Evolutionary conservation across 2,113 vertebrate genomes (phyloP).

Genomic region (Nibea coibor): DNA sequence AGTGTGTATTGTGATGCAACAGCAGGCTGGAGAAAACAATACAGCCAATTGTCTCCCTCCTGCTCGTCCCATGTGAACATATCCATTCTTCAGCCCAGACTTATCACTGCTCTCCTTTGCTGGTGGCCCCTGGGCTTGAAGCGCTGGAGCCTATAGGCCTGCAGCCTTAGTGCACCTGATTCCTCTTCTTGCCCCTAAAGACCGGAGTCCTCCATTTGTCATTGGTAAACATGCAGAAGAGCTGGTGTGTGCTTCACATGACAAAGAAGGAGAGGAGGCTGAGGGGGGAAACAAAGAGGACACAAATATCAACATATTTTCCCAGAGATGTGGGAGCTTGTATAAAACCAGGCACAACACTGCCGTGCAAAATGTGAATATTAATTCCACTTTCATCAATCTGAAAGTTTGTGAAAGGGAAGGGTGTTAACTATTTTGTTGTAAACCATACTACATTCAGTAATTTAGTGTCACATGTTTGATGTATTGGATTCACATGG

Average conservation of each 20-base stretch:
- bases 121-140: conserved; percentile 76
- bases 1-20: conserved; percentile 71
- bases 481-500: conserved; percentile 36
- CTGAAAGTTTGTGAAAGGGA: background rate
- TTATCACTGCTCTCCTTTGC: conserved; percentile 68
- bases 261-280: conserved; percentile 34
- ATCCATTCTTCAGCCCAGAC: conserved; percentile 74
- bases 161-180: conserved; percentile 74
- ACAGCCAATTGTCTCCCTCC: conserved; percentile 57
- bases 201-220: conserved; percentile 81
- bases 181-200: conserved; percentile 77
- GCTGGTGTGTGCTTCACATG: conserved; percentile 62
- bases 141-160: conserved; percentile 69
- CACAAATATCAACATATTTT: conserved; percentile 78
- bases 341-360: background rate
- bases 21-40: conserved; percentile 76
- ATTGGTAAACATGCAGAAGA: conserved; percentile 80
- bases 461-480: background rate
- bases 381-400: background rate
- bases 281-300: conserved; percentile 63
- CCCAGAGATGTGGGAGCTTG: conserved; percentile 5
- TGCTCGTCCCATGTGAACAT: conserved; percentile 69
- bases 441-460: background rate
- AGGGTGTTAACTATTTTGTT: background rate
- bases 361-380: background rate